Conservation (phyloP, 2,113 vertebrate genomes). For the Camelus bactrianus region DNA sequence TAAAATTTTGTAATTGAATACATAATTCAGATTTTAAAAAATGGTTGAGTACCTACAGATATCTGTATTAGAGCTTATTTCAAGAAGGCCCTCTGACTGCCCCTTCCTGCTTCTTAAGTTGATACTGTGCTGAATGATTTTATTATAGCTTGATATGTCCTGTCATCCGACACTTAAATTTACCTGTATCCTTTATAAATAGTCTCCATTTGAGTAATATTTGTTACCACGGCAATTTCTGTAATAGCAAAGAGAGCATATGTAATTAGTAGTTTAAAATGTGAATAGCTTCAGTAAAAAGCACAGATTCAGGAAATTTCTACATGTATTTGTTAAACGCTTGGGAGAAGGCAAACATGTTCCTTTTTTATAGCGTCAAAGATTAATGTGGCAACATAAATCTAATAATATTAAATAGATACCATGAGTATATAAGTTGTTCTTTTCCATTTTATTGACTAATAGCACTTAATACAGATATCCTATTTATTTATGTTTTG, state of each 20-base stretch:
- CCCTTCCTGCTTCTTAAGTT: not conserved
- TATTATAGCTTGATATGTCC: too few relatives aligned
- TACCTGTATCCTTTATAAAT: too few relatives aligned
- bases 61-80: not conserved
- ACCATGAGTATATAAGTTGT: not conserved
- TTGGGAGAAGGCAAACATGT: not conserved
- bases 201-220: too few relatives aligned
- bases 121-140: too few relatives aligned
- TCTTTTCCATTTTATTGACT: not conserved
- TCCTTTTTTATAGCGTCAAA: not conserved
- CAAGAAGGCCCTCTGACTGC: not conserved
- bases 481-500: not conserved
- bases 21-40: not conserved
- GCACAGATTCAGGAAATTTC: not conserved
- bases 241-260: not conserved
- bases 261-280: slow-evolving; percentile 22
- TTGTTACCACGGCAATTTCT: too few relatives aligned
- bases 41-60: not conserved
- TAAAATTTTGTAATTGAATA: not conserved
- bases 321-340: not conserved
- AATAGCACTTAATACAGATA: not conserved
- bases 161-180: too few relatives aligned
- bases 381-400: not conserved
- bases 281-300: not conserved
- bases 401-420: not conserved